A percentile compares a stretch with the other conserved stretches of the same genome.
phyloP scores from a whole-genome alignment of 2,888 invertebrate species.

The Diaperis boleti region DNA sequence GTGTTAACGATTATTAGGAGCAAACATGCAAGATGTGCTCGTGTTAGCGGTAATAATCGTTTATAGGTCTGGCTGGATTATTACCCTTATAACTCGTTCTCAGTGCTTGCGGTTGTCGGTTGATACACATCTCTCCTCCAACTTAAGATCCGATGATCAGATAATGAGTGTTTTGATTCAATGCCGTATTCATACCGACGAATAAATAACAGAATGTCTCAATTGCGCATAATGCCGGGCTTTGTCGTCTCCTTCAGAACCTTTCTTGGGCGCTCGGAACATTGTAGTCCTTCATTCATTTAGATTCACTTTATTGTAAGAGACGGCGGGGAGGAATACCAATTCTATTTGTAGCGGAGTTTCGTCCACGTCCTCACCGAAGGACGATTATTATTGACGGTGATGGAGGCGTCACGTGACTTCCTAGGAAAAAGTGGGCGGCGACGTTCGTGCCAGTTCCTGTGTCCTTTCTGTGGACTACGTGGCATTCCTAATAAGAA shows the following conservation, averaged over 20 bases:
- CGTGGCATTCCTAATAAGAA: slow-evolving; percentile 45
- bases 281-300: slow-evolving; percentile 18
- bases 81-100: slow-evolving; percentile 60
- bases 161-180: slow-evolving; percentile 64
- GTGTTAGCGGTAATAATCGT: slow-evolving; percentile 47
- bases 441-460: slow-evolving; percentile 50
- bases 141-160: slow-evolving; percentile 54
- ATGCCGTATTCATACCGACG: slow-evolving; percentile 57
- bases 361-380: not conserved
- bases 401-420: slow-evolving; percentile 36
- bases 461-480: slow-evolving; percentile 49
- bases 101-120: slow-evolving; percentile 54
- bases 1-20: slow-evolving; percentile 50
- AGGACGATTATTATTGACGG: slow-evolving; percentile 11
- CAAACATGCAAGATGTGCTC: slow-evolving; percentile 50
- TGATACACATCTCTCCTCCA: slow-evolving; percentile 55
- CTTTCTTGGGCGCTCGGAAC: slow-evolving; percentile 5
- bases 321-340: not conserved
- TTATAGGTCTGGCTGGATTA: slow-evolving; percentile 58
- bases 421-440: slow-evolving; percentile 42
- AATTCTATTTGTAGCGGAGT: slow-evolving; percentile 7
- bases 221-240: slow-evolving; percentile 52
- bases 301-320: not conserved
- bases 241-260: slow-evolving; percentile 38
- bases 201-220: slow-evolving; percentile 61